These are phyloP conservation scores for Equus quagga DNA, from an alignment of 2,113 vertebrate species.

Conservation along the genomic window DNA sequence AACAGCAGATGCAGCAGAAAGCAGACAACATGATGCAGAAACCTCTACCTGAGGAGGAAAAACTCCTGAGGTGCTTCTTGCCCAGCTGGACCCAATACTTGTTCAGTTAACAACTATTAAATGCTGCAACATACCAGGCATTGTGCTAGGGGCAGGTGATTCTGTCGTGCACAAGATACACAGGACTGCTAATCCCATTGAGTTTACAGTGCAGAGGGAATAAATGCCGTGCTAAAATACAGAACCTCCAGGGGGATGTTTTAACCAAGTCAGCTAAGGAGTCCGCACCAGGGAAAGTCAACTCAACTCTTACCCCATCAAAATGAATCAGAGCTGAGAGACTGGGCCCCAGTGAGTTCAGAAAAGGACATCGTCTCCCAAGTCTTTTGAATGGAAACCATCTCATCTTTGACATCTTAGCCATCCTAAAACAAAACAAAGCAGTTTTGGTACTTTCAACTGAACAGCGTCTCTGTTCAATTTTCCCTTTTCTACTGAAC, in stretches of 20 bases:
- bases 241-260: neutral
- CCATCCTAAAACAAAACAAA: neutral
- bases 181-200: neutral
- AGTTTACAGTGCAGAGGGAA: neutral
- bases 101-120: neutral
- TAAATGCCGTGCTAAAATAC: neutral
- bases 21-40: neutral
- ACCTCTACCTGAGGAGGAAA: neutral
- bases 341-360: neutral
- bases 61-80: constrained; percentile 4
- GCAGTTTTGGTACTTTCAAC: neutral
- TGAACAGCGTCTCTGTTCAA: neutral
- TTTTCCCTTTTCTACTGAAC: neutral
- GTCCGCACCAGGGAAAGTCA: neutral
- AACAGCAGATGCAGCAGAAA: neutral
- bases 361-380: neutral
- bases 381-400: neutral
- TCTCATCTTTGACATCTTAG: neutral
- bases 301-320: neutral
- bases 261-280: neutral
- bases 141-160: neutral
- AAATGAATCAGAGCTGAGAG: neutral
- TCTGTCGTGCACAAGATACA: neutral
- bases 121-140: neutral
- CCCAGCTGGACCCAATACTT: neutral